Conservation (phyloP, 1,140 invertebrate species). For the Zaprionus nigranus region DNA sequence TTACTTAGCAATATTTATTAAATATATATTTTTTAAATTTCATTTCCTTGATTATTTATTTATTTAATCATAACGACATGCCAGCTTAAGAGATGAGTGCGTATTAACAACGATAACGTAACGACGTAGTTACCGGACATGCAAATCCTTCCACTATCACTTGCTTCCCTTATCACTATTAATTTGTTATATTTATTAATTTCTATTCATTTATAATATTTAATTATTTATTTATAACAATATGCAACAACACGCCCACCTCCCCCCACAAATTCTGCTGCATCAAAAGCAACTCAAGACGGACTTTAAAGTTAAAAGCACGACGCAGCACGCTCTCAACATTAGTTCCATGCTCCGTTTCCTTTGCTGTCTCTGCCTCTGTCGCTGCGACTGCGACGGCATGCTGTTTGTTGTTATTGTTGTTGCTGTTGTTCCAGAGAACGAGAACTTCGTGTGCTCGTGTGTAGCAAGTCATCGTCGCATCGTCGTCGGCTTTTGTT, state of each 20-base stretch:
- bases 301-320: constrained; percentile 10
- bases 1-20: no score
- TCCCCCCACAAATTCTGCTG: constrained; percentile 9
- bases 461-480: constrained; percentile 45
- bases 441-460: constrained; percentile 46
- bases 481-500: constrained; percentile 45
- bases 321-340: constrained; percentile 41
- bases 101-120: no score
- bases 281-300: constrained; percentile 4
- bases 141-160: no score
- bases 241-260: background rate
- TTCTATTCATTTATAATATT: background rate
- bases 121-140: no score
- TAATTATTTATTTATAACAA: background rate
- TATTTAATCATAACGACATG: no score
- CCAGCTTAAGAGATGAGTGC: no score
- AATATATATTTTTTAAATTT: no score
- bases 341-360: constrained; percentile 55
- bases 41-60: no score
- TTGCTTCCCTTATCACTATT: no score
- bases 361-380: constrained; percentile 40
- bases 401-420: constrained; percentile 25
- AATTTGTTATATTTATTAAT: no score
- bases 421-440: constrained; percentile 40
- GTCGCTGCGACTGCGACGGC: constrained; percentile 10